Evolutionary conservation across 2,797 vertebrate species (phyloP).

Genomic region (Phataginus tetradactyla): DNA sequence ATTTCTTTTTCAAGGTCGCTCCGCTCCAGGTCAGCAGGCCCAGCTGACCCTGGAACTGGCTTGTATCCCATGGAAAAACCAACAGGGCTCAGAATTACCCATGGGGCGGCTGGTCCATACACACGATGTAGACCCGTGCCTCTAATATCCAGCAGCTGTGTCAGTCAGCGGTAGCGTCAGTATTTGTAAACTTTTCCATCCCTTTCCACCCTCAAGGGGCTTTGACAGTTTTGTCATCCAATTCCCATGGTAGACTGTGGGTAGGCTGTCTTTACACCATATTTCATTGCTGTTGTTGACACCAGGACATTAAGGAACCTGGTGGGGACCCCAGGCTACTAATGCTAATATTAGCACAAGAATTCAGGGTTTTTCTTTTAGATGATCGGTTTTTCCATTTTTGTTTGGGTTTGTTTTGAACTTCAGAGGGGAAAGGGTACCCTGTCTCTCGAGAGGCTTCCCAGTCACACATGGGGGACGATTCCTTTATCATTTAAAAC

Average conservation of each 20-base stretch:
- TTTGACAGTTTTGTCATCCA: neutral
- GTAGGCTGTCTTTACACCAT: neutral
- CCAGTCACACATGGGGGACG: neutral
- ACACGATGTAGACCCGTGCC: neutral
- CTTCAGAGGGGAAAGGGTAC: neutral
- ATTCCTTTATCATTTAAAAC: constrained; percentile 54
- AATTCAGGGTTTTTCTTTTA: neutral
- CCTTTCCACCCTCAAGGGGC: neutral
- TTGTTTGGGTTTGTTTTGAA: neutral
- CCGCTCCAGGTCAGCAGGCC: neutral
- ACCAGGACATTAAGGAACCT: neutral
- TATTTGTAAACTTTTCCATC: neutral
- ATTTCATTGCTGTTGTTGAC: neutral
- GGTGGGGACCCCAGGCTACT: neutral
- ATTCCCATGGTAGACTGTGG: neutral
- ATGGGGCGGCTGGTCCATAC: neutral
- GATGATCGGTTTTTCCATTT: neutral
- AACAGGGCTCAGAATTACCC: neutral
- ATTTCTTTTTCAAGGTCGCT: neutral
- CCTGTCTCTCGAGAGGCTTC: neutral
- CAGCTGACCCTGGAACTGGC: neutral
- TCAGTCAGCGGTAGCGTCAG: neutral
- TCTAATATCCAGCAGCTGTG: neutral
- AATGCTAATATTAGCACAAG: neutral
- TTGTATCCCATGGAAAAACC: neutral